Base-by-base conservation (phyloP, 2,797 vertebrate species). In the Falco concolor region DNA sequence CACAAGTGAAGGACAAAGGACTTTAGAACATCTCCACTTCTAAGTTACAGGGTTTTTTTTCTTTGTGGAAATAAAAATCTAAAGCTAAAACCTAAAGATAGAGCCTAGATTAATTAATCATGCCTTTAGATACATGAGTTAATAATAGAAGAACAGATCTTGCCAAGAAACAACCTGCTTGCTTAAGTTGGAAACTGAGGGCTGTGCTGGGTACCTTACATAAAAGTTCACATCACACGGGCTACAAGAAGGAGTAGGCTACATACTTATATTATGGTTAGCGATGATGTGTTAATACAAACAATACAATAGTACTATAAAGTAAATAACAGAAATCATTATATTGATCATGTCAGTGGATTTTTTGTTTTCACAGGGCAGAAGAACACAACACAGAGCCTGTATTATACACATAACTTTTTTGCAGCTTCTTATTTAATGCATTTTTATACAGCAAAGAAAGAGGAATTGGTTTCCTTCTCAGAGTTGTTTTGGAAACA, bases 181-280 rank as follows among this genome's bases (percentile, higher is more conserved):
- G 4, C 27, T 88, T 12, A 27, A 9, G 14, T 6, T 45, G 32
- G 22, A 63, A 74, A 50, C 42, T 11, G 9, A 67, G 25, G 32
- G 21, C 36, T 32, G 22, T 13, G 4, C 38, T 53, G 45, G 25
- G 8, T 19, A 15, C n/a, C 38, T 49, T 5, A 5, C 1, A 8
- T 1, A 53, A 10, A 80, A 57, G 8, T 24, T 40, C 3, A 2
- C 12, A 4, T 27, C 44, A 8, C 32, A 24, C 0, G 0, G 16
- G 32, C n/a, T 61, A 8, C 63, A 34, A 17, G 45, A 19, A 69
- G 34, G 52, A 32, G 12, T 1, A 32, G 10, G 12, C 30, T 61
- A 18, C 13, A 8, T 3, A 13, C 8, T 83, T 30, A 12, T 25
- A 12, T 6, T 52, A 5, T 7, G 10, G 17, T 13, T 28, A 63